These are phyloP conservation scores for Tortricodes alternella DNA, from an alignment of 2,888 invertebrate genomes.

Conservation along the genomic window DNA sequence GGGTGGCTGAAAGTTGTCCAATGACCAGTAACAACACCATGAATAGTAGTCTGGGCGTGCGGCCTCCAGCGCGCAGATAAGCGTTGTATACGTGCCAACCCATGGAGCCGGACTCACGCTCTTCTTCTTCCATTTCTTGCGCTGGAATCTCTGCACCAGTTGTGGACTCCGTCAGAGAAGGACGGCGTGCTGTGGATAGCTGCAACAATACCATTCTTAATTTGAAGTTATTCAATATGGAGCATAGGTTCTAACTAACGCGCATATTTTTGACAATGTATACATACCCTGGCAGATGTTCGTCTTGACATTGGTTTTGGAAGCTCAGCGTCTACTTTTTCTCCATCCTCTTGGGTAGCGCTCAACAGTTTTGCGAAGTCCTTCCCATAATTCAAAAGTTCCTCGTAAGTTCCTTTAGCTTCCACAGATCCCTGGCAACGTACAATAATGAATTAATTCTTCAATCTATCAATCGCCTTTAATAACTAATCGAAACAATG, in stretches of 20 bases:
- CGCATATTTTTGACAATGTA: too few species aligned
- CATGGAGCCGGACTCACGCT: slow-evolving; percentile 84
- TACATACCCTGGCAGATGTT: slow-evolving; percentile 69
- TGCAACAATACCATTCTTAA: slow-evolving; percentile 39
- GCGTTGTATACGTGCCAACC: slow-evolving; percentile 85
- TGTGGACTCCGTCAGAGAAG: slow-evolving; percentile 74
- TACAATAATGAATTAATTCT: neutral
- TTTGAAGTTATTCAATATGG: too few species aligned
- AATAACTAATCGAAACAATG: neutral
- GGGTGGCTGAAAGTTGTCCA: slow-evolving; percentile 86
- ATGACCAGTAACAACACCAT: slow-evolving; percentile 83
- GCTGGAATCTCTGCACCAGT: slow-evolving; percentile 66
- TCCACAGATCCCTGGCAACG: slow-evolving; percentile 78
- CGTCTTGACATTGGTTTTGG: slow-evolving; percentile 62
- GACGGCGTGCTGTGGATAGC: slow-evolving; percentile 73
- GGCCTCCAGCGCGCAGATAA: slow-evolving; percentile 84
- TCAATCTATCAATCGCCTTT: too few species aligned
- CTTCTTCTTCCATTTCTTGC: slow-evolving; percentile 84
- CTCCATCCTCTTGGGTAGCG: slow-evolving; percentile 71
- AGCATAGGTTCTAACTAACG: too few species aligned
- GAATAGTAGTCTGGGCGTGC: slow-evolving; percentile 73
- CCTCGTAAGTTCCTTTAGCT: slow-evolving; percentile 83
- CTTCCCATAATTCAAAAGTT: slow-evolving; percentile 80
- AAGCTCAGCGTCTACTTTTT: slow-evolving; percentile 58
- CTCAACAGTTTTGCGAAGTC: slow-evolving; percentile 84